Percentiles rank a stretch among this genome's conserved stretches.
Evolutionary conservation across 2,797 vertebrate species (phyloP).

Genomic region (Siniperca undulata): DNA sequence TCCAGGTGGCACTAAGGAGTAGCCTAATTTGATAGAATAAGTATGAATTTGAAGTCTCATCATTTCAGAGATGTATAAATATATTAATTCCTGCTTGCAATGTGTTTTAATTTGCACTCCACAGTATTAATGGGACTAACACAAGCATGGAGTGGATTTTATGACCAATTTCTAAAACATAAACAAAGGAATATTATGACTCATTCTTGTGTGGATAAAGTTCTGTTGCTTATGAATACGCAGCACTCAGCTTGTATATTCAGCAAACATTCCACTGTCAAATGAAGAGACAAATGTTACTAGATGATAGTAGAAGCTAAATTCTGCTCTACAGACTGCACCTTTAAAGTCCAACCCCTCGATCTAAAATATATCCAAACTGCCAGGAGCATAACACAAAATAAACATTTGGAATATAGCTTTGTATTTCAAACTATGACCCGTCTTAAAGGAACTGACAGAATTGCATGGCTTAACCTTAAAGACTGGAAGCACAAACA

Average conservation of each 20-base stretch:
- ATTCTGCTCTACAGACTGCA: slow-evolving; percentile 12
- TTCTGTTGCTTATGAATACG: slow-evolving; percentile 26
- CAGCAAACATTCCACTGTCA: slow-evolving; percentile 43
- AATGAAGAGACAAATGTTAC: slow-evolving; percentile 23
- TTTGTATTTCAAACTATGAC: slow-evolving; percentile 2
- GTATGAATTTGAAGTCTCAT: background rate
- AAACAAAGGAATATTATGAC: slow-evolving; percentile 53
- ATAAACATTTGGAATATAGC: background rate
- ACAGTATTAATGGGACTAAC: slow-evolving; percentile 17
- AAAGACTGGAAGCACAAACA: background rate
- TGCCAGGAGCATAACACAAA: background rate
- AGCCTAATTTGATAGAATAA: slow-evolving; percentile 3
- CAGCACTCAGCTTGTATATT: slow-evolving; percentile 39
- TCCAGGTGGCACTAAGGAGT: slow-evolving; percentile 36
- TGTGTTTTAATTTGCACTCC: slow-evolving; percentile 2
- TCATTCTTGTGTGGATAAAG: slow-evolving; percentile 38
- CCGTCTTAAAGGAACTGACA: background rate
- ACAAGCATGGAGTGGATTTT: slow-evolving; percentile 26
- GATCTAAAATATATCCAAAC: background rate
- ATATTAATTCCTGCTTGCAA: background rate
- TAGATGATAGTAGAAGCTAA: slow-evolving; percentile 8
- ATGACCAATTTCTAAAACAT: slow-evolving; percentile 30
- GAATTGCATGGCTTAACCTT: slow-evolving; percentile 1
- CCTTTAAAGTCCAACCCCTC: slow-evolving; percentile 28
- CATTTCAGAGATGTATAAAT: background rate